These are phyloP conservation scores for Melieria picta DNA, from an alignment of 2,888 invertebrate genomes.

Conservation along the genomic window DNA sequence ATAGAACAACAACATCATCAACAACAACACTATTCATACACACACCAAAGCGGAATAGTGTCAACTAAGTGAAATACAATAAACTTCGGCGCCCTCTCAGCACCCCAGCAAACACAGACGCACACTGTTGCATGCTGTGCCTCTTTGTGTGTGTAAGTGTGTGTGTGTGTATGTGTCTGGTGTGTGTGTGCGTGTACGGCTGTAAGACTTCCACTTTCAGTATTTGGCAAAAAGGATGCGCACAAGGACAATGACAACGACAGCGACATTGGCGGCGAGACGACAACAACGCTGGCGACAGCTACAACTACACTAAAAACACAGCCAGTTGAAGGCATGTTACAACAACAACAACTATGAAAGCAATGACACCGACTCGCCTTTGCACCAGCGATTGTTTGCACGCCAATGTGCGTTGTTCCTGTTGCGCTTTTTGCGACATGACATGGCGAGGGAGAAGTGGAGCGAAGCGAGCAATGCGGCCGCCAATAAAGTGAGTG, in stretches of 20 bases:
- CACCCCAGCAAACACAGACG: background rate
- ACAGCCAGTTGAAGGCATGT: no score
- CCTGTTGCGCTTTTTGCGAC: conserved; percentile 13
- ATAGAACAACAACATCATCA: background rate
- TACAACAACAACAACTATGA: conserved; percentile 40
- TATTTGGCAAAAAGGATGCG: background rate
- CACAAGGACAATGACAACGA: background rate
- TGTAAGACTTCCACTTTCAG: no score
- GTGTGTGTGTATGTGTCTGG: background rate
- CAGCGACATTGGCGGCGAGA: no score
- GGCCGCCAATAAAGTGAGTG: background rate
- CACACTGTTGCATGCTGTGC: background rate
- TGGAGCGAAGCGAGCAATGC: no score
- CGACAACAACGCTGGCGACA: no score
- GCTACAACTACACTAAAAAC: no score
- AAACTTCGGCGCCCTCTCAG: background rate
- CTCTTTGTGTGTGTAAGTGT: background rate
- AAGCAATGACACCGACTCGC: conserved; percentile 55
- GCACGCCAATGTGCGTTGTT: background rate
- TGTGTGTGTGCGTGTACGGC: background rate
- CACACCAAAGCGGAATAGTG: background rate
- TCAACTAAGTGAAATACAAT: background rate
- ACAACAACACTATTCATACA: no score
- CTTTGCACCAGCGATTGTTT: conserved; percentile 34
- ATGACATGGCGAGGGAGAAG: no score